These are phyloP conservation scores for Panopea generosa DNA, from an alignment of 2,888 invertebrate genomes.

Conservation along the genomic window DNA sequence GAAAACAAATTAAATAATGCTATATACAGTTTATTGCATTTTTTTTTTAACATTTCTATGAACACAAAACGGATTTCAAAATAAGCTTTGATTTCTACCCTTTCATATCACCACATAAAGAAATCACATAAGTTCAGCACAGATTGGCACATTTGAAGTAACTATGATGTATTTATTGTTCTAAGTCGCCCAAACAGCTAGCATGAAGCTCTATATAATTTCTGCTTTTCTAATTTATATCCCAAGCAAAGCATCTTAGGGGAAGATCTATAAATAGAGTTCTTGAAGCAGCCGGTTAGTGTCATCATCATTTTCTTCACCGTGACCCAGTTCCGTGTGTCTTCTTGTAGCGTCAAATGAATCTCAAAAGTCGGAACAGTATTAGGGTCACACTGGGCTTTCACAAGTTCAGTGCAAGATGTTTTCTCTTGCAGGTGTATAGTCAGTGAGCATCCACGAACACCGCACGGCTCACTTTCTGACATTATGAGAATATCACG, in stretches of 20 bases:
- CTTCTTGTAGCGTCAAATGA: conserved; percentile 94
- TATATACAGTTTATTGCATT: too few relatives aligned
- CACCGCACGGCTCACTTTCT: conserved; percentile 95
- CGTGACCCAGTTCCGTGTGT: conserved; percentile 94
- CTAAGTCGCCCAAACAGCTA: neutral
- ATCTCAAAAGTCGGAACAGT: conserved; percentile 96
- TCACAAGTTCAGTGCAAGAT: conserved; percentile 89
- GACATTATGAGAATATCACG: conserved; percentile 93
- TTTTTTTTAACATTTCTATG: too few relatives aligned
- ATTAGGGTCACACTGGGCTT: conserved; percentile 93
- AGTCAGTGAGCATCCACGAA: conserved; percentile 93
- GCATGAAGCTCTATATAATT: conserved; percentile 89
- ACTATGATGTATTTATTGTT: too few relatives aligned
- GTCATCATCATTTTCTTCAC: conserved; percentile 92
- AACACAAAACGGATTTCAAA: too few relatives aligned
- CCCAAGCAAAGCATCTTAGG: conserved; percentile 92
- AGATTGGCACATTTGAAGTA: conserved; percentile 17
- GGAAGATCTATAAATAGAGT: conserved; percentile 65
- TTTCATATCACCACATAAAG: too few relatives aligned
- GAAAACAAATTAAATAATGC: too few relatives aligned
- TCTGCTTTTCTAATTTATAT: conserved; percentile 95
- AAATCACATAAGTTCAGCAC: conserved; percentile 1
- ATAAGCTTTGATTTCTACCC: too few relatives aligned
- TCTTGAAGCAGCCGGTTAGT: conserved; percentile 72
- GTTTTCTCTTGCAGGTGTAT: conserved; percentile 90